Evolutionary conservation across 2,888 invertebrate species (phyloP).

Genomic region (Drosophila pegasa): DNA sequence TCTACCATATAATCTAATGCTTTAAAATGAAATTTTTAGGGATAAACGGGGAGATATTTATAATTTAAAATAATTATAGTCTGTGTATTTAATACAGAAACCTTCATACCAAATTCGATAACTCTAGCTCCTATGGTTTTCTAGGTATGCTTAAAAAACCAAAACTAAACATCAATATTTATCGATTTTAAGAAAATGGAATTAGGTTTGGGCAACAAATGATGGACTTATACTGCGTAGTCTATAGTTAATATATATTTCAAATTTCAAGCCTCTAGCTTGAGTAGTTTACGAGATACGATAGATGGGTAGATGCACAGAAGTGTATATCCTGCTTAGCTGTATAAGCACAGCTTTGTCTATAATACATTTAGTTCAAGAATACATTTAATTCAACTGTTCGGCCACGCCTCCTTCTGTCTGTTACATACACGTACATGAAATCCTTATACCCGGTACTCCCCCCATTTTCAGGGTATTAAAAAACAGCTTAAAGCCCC

Average conservation of each 20-base stretch:
- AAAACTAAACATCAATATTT: background rate
- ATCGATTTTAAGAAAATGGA: background rate
- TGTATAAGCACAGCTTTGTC: too few species aligned
- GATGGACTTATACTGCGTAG: fast-evolving
- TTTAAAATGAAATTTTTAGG: background rate
- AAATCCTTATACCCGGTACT: background rate
- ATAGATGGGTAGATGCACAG: background rate
- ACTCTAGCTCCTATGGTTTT: background rate
- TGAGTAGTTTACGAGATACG: background rate
- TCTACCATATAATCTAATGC: background rate
- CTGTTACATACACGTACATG: background rate
- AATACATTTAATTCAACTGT: background rate
- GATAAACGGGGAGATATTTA: background rate
- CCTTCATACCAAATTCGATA: background rate
- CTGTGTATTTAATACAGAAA: too few species aligned
- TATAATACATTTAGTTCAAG: background rate
- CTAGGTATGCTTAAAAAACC: background rate
- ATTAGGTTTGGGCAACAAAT: background rate
- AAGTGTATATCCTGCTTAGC: background rate
- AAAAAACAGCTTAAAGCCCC: constrained; percentile 23
- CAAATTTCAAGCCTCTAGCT: background rate
- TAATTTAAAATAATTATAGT: too few species aligned
- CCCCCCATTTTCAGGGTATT: background rate
- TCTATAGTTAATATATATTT: background rate
- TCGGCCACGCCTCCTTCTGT: too few species aligned